Base-by-base conservation (phyloP, 2,113 vertebrate genomes). In the Hiodon tergisus region DNA sequence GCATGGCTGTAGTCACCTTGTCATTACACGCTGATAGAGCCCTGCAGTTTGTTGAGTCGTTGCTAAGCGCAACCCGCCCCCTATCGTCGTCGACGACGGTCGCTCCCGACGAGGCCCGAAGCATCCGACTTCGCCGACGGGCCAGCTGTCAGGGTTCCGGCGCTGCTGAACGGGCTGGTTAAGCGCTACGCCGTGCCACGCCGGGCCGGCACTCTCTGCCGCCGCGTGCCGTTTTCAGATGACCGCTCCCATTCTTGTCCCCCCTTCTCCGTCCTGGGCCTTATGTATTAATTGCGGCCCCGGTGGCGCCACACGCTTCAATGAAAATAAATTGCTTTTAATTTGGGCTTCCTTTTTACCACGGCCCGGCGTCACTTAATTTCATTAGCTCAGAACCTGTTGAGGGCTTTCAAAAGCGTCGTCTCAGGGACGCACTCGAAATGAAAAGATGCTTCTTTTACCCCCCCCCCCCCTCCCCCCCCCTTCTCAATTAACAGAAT, bases 401-500 rank as follows among this genome's bases (percentile, higher is more conserved):
- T 92, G 95, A 96, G 93, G 91, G 89, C 80, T 87, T 92, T 96
- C 92, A 91, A 94, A 92, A 93, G 94, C 94, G 87, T 93, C 93
- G 90, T 94, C 89, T 93, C 94, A 87, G 91, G 91, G 94, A 90
- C 84, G 91, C 94, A 94, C 94, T 97, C 81, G 88, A 97, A 96
- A 91, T 97, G 98, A 94, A 96, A 98, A 96, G 93, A 90, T 87
- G 89, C 74, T 79, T 60, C 71, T 71, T 62, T 62, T 65, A 4
- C 47, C 62, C 63, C 16, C 82, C 83, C 80, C 77, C 77, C 77
- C 72, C 78, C 78, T 81, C 81, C 82, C 83, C 93, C 94, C 93
- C 88, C 91, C 92, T 96, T 93, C 95, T 94, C 96, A 97, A 97
- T 98, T 97, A 98, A 97, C 92, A 87, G 95, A 93, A 98, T 96